A percentile compares a stretch with the other conserved stretches of the same genome.
phyloP scores from a whole-genome alignment of 2,888 invertebrate genomes.

The Entomobrya proxima region DNA sequence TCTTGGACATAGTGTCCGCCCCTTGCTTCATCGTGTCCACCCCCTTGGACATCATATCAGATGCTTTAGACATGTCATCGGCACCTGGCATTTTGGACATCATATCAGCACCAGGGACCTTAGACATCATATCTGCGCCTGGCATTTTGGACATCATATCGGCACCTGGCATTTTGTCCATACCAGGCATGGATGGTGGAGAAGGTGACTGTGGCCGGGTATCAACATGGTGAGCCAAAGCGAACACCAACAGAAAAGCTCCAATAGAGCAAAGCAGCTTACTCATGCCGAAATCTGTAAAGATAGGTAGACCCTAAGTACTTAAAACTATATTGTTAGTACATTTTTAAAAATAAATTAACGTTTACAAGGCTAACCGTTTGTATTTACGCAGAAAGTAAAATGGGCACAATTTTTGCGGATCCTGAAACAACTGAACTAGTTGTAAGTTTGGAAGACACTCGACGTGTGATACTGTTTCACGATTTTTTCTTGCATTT shows the following conservation, averaged over 20 bases:
- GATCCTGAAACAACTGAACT: too few relatives aligned
- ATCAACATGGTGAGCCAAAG: neutral
- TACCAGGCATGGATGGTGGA: too few relatives aligned
- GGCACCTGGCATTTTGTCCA: neutral
- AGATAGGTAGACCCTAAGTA: neutral
- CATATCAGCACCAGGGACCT: neutral
- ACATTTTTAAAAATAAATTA: neutral
- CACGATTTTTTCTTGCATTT: too few relatives aligned
- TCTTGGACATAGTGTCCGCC: neutral
- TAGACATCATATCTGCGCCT: neutral
- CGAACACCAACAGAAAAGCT: neutral
- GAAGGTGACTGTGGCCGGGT: conserved; percentile 5
- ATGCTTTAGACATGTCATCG: neutral
- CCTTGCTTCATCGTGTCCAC: neutral
- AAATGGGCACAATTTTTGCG: too few relatives aligned
- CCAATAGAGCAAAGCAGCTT: neutral
- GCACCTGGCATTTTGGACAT: neutral
- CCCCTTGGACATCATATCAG: neutral
- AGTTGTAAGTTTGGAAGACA: too few relatives aligned
- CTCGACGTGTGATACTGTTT: too few relatives aligned
- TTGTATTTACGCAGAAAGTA: too few relatives aligned
- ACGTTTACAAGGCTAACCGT: too few relatives aligned
- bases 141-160: conserved; percentile 29
- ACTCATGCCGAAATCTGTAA: neutral
- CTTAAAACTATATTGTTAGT: neutral